Evolutionary conservation across 2,113 vertebrate genomes (phyloP).

Genomic region (Anarhynchus alexandrinus): DNA sequence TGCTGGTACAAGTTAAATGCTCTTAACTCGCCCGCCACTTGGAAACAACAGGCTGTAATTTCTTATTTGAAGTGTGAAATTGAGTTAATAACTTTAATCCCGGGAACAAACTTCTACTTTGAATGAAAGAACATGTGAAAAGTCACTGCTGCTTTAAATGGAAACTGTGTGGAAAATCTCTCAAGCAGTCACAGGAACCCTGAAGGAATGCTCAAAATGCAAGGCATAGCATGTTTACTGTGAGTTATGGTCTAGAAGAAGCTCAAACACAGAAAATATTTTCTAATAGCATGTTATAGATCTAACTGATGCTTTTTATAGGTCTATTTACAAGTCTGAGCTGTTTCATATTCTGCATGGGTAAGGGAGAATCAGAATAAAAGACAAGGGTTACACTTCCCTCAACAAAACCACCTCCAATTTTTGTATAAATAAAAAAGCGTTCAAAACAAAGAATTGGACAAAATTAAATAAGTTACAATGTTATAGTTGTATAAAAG

Average conservation of each 20-base stretch:
- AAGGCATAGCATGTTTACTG: background rate
- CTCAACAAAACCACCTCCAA: background rate
- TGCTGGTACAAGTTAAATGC: constrained; percentile 7
- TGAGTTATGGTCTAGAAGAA: background rate
- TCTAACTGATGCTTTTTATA: background rate
- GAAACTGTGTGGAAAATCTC: background rate
- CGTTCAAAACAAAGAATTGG: background rate
- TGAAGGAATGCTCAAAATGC: background rate
- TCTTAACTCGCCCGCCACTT: background rate
- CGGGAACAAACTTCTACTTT: background rate
- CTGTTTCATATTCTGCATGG: background rate
- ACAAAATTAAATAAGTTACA: background rate
- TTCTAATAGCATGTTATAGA: background rate
- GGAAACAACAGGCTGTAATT: constrained; percentile 7
- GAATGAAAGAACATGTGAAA: background rate
- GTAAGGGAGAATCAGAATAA: background rate
- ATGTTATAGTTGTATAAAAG: background rate
- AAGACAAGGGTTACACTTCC: background rate
- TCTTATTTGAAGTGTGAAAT: constrained; percentile 59
- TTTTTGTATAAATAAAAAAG: background rate
- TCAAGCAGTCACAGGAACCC: background rate
- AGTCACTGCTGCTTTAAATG: background rate
- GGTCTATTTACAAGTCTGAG: background rate
- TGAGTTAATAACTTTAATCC: constrained; percentile 61
- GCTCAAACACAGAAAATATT: background rate